These are phyloP conservation scores for Papilio xuthus DNA, from an alignment of 1,140 invertebrate species.

Conservation along the genomic window DNA sequence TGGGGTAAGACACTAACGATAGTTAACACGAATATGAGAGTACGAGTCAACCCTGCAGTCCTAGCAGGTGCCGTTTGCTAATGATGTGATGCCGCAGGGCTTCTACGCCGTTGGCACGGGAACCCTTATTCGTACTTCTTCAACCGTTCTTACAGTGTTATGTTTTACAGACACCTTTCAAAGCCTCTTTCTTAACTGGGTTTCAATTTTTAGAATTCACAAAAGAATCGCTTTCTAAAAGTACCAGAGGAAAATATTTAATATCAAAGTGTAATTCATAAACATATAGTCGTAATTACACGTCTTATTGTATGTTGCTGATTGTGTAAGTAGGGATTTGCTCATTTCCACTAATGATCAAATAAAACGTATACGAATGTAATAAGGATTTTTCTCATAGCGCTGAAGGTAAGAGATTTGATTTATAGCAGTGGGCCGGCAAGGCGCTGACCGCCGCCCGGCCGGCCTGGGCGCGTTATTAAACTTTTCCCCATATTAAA, in stretches of 20 bases:
- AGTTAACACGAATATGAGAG: slow-evolving; percentile 43
- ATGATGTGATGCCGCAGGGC: slow-evolving; percentile 65
- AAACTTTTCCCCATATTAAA: slow-evolving; percentile 82
- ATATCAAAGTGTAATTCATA: not conserved
- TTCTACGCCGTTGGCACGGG: slow-evolving; percentile 62
- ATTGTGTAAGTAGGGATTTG: not conserved
- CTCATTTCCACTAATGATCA: slow-evolving; percentile 44
- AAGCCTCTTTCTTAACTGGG: not conserved
- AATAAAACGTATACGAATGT: slow-evolving; percentile 75
- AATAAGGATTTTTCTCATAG: slow-evolving; percentile 76
- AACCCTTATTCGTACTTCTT: slow-evolving; percentile 64
- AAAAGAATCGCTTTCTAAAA: not conserved
- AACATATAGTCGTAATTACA: not conserved
- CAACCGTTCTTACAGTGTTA: slow-evolving; percentile 51
- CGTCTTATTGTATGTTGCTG: slow-evolving; percentile 15
- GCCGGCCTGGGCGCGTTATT: slow-evolving; percentile 77
- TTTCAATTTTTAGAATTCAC: slow-evolving; percentile 18
- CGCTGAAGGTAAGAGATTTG: slow-evolving; percentile 78
- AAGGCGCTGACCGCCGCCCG: slow-evolving; percentile 67
- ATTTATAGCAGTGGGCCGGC: slow-evolving; percentile 76
- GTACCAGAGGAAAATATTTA: not conserved
- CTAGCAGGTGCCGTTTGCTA: slow-evolving; percentile 70
- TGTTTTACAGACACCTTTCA: slow-evolving; percentile 34
- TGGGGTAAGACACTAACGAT: not conserved
- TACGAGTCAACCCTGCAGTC: slow-evolving; percentile 50